Evolutionary conservation across 35 echinoderm and acorn worm genomes (phyloP).

Genomic region (Eucidaris tribuloides): DNA sequence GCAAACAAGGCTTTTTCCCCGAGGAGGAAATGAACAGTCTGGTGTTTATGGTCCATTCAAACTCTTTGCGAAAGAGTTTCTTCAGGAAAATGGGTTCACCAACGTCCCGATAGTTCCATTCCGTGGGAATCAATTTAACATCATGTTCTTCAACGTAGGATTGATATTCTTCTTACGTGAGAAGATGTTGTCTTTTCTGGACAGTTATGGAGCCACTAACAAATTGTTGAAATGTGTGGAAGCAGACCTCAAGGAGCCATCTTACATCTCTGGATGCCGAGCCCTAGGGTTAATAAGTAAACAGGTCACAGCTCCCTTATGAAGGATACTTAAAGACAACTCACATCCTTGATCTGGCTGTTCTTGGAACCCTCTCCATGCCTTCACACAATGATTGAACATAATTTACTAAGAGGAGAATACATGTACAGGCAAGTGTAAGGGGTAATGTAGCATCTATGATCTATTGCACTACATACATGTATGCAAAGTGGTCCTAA

Average conservation of each 20-base stretch:
- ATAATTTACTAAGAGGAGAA: too few species aligned
- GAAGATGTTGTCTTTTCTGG: conserved; percentile 17
- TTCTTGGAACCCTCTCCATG: too few species aligned
- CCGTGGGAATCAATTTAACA: conserved; percentile 37
- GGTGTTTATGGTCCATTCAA: conserved; percentile 8
- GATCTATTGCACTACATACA: too few species aligned
- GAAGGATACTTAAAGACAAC: not conserved
- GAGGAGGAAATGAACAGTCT: conserved; percentile 25
- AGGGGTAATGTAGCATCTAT: too few species aligned
- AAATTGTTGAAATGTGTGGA: not conserved
- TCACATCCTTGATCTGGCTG: not conserved
- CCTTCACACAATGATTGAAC: too few species aligned
- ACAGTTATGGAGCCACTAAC: not conserved
- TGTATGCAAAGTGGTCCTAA: too few species aligned
- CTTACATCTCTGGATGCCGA: conserved; percentile 33
- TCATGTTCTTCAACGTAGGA: conserved; percentile 29
- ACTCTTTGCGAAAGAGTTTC: not conserved
- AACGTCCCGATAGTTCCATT: conserved; percentile 20
- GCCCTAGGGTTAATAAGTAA: conserved; percentile 26
- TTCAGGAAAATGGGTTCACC: not conserved
- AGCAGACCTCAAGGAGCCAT: conserved; percentile 12
- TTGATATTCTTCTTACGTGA: conserved; percentile 5
- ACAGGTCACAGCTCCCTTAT: conserved; percentile 6
- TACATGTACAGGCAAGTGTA: too few species aligned
- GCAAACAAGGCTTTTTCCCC: conserved; percentile 29